Base-by-base conservation (phyloP, 2,113 vertebrate species). In the Pycnonotus jocosus region DNA sequence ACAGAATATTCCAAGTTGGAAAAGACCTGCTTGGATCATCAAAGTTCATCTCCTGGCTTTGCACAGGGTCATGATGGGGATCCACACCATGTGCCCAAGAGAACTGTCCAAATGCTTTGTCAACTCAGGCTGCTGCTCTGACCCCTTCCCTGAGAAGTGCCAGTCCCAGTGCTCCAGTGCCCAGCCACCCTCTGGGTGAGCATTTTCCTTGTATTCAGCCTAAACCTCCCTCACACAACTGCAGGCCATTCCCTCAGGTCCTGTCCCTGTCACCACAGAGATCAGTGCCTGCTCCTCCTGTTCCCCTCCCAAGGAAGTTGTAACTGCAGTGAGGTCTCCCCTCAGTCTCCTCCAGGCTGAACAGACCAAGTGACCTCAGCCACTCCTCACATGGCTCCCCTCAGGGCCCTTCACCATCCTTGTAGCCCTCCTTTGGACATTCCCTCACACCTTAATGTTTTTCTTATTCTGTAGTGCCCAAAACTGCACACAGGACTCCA, bases 361-460 rank as follows among this genome's bases (percentile, higher is more conserved):
- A 9, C 54, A 47, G 25, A 18, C 4, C 38, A 12, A 31, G 25
- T 60, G 47, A 1, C 38, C n/a, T 53, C 37, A n/a, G 51, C 1
- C 3, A 0, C 38, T 74, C 24, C 61, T 68, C 47, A 30, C 2
- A 68, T 0, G 0, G 13, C 45, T 30, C 53, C 20, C 11, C 24
- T 45, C 61, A 60, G 4, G 11, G 11, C 9, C 12, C 30, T 40
- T 20, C 9, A 8, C 13, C 47, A 68, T 47, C 47, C 12, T 22
- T 9, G 7, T 3, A 2, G 13, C 6, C 9, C 24, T 76, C 47
- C 61, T 76, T 61, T 76, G 62, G 21, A 33, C 6, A 1, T 2
- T 54, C 16, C 15, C 54, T 31, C 23, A 47, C 2, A 53, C 7
- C 1, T 68, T 14, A 18, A 40, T 23, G 2, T 27, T 58, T 58